Base-by-base conservation (phyloP, 2,113 vertebrate genomes). In the Lutjanus erythropterus region DNA sequence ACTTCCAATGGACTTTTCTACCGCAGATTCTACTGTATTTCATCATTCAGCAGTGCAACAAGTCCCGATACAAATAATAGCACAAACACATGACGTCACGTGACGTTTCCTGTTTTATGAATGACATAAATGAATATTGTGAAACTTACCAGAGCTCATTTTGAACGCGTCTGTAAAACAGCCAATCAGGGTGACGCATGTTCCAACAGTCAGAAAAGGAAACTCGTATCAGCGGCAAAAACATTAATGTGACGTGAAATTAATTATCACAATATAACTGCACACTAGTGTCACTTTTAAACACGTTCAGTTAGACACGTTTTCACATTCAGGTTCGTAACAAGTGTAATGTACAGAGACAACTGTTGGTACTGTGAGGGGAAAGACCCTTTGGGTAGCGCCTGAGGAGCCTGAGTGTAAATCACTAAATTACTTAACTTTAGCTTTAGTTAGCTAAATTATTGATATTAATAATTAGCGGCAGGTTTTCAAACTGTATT, bases 91-190 rank as follows among this genome's bases (percentile, higher is more conserved):
- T 29, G 8, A 19, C 9, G 21, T 23, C 27, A 72, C 42, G 27
- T 70, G 64, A 11, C 6, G 3, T 39, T 9, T 25, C 0, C 5
- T 18, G 9, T 5, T 55, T 12, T 70, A 6, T 52, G 6, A 55
- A 52, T 27, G 12, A 33, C 8, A 41, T n/a, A n/a, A n/a, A 33
- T 31, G 6, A 16, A 19, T 23, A 58, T 53, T 50, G 4, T 33
- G 35, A 47, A 35, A 89, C 91, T 91, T 86, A 93, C 92, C 92
- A 1, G 84, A 70, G 56, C 77, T 84, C 92, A 93, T 93, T 27
- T 56, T 60, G 9, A 25, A 70, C 31, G 64, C 64, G 27, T 18
- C 15, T 64, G 37, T 33, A 9, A 27, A 58, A 39, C 39, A 70
- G 49, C 41, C 52, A 81, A 72, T 70, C 37, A 41, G 29, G 10